Evolutionary conservation across 2,113 vertebrate species (phyloP).

Genomic region (Rhodinocichla rosea): DNA sequence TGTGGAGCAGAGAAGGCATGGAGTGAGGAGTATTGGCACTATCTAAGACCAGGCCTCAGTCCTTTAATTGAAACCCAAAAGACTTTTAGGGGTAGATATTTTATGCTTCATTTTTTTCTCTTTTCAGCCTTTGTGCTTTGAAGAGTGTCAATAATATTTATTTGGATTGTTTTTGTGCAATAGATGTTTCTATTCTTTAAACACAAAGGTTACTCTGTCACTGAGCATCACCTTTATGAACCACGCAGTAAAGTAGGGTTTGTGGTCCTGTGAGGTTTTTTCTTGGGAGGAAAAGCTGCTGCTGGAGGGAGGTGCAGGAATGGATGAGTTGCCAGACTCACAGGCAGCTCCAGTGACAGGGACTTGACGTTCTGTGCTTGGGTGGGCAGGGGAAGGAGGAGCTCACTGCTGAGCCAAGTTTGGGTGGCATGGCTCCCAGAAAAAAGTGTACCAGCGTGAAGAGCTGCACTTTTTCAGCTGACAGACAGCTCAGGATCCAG

Average conservation of each 20-base stretch:
- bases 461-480: not conserved
- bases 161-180: not conserved
- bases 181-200: not conserved
- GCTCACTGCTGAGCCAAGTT: not conserved
- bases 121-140: not conserved
- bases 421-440: conserved; percentile 27
- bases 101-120: not conserved
- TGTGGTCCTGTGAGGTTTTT: not conserved
- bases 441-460: not conserved
- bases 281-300: not conserved
- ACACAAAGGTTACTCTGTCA: not conserved
- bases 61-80: not conserved
- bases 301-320: not conserved
- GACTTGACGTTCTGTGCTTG: conserved; percentile 11
- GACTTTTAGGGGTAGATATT: not conserved
- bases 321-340: not conserved
- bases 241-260: not conserved
- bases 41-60: not conserved
- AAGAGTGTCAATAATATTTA: not conserved
- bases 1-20: not conserved
- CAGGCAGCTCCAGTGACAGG: not conserved
- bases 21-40: not conserved
- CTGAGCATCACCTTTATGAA: not conserved
- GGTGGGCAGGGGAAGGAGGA: conserved; percentile 2
- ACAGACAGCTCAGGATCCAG: not conserved